Conservation (phyloP, 2,797 vertebrate genomes). For the Todus mexicanus region DNA sequence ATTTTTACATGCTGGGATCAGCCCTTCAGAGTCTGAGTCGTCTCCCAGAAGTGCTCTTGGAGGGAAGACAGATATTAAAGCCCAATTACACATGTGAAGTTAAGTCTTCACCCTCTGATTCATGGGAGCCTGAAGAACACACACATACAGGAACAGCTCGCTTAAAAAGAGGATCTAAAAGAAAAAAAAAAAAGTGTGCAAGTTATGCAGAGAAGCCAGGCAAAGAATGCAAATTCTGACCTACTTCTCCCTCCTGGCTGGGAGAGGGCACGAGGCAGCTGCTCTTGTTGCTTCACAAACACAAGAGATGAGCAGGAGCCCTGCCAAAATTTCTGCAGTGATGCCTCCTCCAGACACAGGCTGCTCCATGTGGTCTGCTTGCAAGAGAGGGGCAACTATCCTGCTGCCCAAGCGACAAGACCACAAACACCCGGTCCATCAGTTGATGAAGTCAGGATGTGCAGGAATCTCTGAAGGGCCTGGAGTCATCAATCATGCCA, state of each 20-base stretch:
- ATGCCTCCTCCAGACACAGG: background rate
- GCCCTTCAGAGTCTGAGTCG: background rate
- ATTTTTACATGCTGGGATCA: background rate
- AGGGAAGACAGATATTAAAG: background rate
- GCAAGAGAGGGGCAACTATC: rapidly evolving
- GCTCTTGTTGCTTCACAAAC: background rate
- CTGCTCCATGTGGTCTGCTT: background rate
- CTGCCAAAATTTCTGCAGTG: background rate
- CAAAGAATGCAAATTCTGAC: constrained; percentile 57
- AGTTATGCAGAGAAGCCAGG: background rate
- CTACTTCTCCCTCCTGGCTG: constrained; percentile 41
- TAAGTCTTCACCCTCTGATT: background rate
- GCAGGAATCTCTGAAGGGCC: background rate
- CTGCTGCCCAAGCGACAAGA: background rate
- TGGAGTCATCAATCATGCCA: background rate
- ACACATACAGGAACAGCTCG: rapidly evolving
- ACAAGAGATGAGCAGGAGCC: background rate
- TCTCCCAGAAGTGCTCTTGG: background rate
- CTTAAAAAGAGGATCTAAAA: background rate
- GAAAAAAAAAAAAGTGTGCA: background rate
- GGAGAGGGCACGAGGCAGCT: constrained; percentile 9
- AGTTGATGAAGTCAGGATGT: background rate
- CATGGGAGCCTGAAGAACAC: background rate
- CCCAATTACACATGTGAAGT: background rate
- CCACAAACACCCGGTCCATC: background rate